Base-by-base conservation (phyloP, 2,888 invertebrate species). In the Neuroscelio doddi region DNA sequence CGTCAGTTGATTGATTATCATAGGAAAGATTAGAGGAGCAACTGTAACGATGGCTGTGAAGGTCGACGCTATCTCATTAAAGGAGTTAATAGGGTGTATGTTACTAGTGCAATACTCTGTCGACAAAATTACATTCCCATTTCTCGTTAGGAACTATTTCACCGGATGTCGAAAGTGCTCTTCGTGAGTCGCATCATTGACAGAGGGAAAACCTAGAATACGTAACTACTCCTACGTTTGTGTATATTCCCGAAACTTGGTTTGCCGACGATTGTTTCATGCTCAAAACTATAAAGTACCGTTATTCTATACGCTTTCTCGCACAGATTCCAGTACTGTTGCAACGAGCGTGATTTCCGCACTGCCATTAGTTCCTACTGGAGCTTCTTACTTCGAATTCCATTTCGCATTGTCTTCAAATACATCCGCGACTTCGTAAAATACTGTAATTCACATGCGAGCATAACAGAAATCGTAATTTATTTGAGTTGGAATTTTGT, bases 21-120 rank as follows among this genome's bases (percentile, higher is more conserved):
- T 52, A 52, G 24, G 53, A 53, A 27, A 50, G 59, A 61, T 68
- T 64, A 56, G 50, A 56, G 50, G 51, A 59, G 47, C 55, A 58
- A 39, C 41, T 15, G 42, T 39, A 50, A 42, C 17, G 9, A 30
- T 42, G 17, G 34, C n/a, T n/a, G n/a, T n/a, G n/a, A n/a, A n/a
- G n/a, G 30, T 36, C 32, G 34, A 14, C 39, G 24, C 17, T 39
- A 26, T 9, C 42, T 50, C 46, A 30, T 50, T 46, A 50, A 58
- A 59, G 46, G 41, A 34, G 45, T 59, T 46, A 51, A 59, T 38
- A 21, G 29, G 41, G 52, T 59, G 47, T 46, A 38, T 30, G 49
- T 46, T 32, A 45, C 30, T n/a, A 27, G 30, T 27, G 21, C 47
- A 56, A 56, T 56, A 56, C 34, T 17, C 21, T 24, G 16, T 17